Evolutionary conservation across 2,113 vertebrate species (phyloP).

Genomic region (Myodes glareolus): DNA sequence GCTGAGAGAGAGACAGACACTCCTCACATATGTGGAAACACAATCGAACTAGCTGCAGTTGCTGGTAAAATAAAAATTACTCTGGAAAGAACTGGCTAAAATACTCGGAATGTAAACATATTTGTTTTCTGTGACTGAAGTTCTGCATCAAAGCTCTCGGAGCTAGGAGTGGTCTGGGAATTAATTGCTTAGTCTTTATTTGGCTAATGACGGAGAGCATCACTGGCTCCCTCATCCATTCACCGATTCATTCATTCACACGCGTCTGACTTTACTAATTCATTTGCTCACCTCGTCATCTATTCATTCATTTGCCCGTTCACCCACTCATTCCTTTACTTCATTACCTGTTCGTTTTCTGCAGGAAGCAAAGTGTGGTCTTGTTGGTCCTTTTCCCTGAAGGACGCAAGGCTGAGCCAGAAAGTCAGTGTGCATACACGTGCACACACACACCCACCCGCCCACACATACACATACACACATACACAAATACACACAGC

Average conservation of each 20-base stretch:
- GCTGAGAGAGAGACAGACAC: neutral
- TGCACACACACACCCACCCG: neutral
- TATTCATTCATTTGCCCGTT: neutral
- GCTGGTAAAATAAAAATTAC: neutral
- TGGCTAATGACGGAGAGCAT: rapidly evolving
- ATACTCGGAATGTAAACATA: too few species aligned
- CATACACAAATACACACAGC: too few species aligned
- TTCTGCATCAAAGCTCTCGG: neutral
- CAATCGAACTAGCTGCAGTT: neutral
- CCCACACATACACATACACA: too few species aligned
- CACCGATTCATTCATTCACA: neutral
- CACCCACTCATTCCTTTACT: neutral
- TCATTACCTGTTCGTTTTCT: neutral
- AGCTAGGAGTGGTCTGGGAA: neutral
- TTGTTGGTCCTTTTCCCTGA: neutral
- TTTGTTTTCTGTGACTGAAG: neutral
- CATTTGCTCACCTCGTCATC: neutral
- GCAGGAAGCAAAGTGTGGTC: neutral
- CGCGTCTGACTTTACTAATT: neutral
- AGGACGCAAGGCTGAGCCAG: neutral
- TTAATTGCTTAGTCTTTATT: rapidly evolving
- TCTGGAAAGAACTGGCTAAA: neutral
- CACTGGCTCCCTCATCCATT: rapidly evolving
- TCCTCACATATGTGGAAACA: neutral
- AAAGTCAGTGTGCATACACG: neutral